Conservation (phyloP, 2,888 invertebrate species). For the Eupithecia subumbrata region DNA sequence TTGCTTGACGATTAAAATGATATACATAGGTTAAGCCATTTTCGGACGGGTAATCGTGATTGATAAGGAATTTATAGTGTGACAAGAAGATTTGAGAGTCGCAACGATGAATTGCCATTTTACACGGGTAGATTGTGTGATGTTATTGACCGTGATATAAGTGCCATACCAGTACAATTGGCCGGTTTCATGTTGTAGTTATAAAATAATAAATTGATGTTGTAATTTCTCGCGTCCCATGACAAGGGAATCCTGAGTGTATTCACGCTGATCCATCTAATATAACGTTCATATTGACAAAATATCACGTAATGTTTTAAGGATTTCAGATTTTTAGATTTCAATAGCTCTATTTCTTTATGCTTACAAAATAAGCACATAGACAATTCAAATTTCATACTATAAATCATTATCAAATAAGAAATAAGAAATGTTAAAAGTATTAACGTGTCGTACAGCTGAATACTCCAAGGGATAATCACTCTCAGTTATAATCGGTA, state of each 20-base stretch:
- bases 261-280: slow-evolving; percentile 20
- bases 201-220: slow-evolving; percentile 44
- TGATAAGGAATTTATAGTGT: slow-evolving; percentile 10
- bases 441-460: slow-evolving; percentile 22
- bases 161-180: slow-evolving; percentile 72
- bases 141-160: slow-evolving; percentile 69
- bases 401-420: no score
- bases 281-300: neutral
- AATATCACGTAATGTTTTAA: neutral
- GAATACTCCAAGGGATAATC: slow-evolving; percentile 26
- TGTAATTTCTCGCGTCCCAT: slow-evolving; percentile 59
- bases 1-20: neutral
- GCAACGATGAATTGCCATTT: slow-evolving; percentile 57
- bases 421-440: neutral
- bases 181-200: slow-evolving; percentile 59
- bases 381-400: no score
- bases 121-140: slow-evolving; percentile 68
- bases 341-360: no score
- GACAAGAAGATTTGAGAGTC: slow-evolving; percentile 27
- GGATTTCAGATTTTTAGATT: no score
- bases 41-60: slow-evolving; percentile 1
- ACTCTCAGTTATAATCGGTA: slow-evolving; percentile 14
- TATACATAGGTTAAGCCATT: neutral
- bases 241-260: slow-evolving; percentile 53
- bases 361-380: no score